Percentiles rank a stretch among this genome's conserved stretches.
phyloP scores from a whole-genome alignment of 2,797 vertebrate species.

The Alosa sapidissima region DNA sequence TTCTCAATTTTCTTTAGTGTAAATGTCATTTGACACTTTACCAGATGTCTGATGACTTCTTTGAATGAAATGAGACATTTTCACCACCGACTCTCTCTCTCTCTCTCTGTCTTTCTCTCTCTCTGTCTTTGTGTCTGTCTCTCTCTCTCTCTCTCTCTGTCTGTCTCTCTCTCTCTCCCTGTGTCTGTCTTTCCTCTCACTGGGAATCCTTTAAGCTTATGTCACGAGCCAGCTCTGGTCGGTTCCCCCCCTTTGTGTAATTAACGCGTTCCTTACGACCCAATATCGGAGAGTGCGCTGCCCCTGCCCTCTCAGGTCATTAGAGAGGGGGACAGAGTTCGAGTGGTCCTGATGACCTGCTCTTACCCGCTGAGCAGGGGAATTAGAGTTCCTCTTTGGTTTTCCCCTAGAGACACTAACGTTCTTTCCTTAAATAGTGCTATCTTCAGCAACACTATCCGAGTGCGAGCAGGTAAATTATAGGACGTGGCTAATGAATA shows the following conservation, averaged over 20 bases:
- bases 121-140: not conserved
- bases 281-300: not conserved
- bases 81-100: not conserved
- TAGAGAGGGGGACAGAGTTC: not conserved
- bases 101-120: not conserved
- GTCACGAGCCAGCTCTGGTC: not conserved
- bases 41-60: not conserved
- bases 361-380: not conserved
- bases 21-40: slow-evolving; percentile 3
- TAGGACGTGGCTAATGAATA: not conserved
- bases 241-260: not conserved
- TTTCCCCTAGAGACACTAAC: not conserved
- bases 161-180: not conserved
- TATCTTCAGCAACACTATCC: not conserved
- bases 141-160: not conserved
- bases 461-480: not conserved
- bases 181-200: not conserved
- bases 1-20: not conserved
- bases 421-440: not conserved
- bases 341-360: not conserved
- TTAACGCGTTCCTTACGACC: not conserved
- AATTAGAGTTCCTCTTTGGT: not conserved
- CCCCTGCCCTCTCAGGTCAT: not conserved
- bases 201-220: slow-evolving; percentile 1
- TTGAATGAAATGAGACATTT: not conserved